Evolutionary conservation across 2,888 invertebrate genomes (phyloP).

Genomic region (Xylota sylvarum): DNA sequence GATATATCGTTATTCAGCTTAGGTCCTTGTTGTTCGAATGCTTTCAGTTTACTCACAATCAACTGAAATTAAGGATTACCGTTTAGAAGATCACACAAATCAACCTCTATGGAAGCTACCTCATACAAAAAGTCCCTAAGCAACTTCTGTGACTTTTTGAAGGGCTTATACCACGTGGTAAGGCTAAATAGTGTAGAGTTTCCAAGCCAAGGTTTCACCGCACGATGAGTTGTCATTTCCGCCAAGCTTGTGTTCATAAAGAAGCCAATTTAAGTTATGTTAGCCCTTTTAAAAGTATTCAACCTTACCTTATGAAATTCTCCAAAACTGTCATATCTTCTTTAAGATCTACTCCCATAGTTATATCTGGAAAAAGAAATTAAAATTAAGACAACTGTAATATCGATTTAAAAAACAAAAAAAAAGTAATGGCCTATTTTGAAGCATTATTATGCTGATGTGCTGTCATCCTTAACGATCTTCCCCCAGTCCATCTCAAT

Average conservation of each 20-base stretch:
- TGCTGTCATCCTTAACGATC: too few species aligned
- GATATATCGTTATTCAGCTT: not conserved
- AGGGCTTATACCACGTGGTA: slow-evolving; percentile 1
- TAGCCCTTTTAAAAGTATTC: not conserved
- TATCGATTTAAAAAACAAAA: too few species aligned
- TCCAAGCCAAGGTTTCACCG: slow-evolving; percentile 9
- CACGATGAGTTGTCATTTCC: not conserved
- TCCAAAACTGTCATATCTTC: not conserved
- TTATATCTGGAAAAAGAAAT: not conserved
- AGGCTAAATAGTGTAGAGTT: not conserved
- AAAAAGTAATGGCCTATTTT: too few species aligned
- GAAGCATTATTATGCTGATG: too few species aligned
- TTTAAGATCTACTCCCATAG: not conserved
- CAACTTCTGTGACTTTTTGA: not conserved
- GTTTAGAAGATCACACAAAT: not conserved
- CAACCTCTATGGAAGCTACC: not conserved
- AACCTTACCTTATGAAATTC: not conserved
- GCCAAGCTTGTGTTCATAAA: not conserved
- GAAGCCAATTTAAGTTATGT: not conserved
- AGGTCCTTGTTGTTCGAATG: not conserved
- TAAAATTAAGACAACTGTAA: too few species aligned
- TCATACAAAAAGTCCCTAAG: not conserved
- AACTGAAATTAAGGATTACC: slow-evolving; percentile 1
- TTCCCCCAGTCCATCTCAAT: too few species aligned
- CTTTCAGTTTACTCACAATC: slow-evolving; percentile 7